Conservation (phyloP, 2,797 vertebrate genomes). For the Brotula barbata region DNA sequence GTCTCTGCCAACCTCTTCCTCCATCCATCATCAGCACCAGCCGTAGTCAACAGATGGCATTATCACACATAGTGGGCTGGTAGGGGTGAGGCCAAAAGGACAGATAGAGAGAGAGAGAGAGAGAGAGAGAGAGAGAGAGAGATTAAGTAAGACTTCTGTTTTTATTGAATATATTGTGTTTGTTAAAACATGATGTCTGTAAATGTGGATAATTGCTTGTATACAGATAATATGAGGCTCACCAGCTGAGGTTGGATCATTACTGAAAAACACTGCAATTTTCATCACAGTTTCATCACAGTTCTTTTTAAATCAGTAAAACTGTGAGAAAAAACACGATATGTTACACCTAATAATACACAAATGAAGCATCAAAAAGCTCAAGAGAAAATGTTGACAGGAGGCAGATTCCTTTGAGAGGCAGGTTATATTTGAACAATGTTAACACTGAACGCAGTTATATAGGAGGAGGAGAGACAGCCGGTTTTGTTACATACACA, state of each 20-base stretch:
- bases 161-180: no score
- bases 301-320: no score
- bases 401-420: neutral
- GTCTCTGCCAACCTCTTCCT: slow-evolving; percentile 12
- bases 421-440: neutral
- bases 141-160: no score
- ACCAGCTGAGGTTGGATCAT: no score
- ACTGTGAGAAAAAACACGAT: no score
- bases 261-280: no score
- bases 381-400: slow-evolving; percentile 11
- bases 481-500: slow-evolving; percentile 50
- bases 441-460: slow-evolving; percentile 28
- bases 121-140: slow-evolving; percentile 16
- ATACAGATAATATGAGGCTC: no score
- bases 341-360: no score
- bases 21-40: slow-evolving; percentile 19
- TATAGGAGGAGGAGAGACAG: slow-evolving; percentile 18
- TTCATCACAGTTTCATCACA: no score
- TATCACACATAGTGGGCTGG: slow-evolving; percentile 8
- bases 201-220: no score
- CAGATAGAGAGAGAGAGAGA: slow-evolving; percentile 23
- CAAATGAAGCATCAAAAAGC: slow-evolving; percentile 6
- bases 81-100: slow-evolving; percentile 34
- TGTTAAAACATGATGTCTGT: no score
- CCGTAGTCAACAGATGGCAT: slow-evolving; percentile 71